Evolutionary conservation across 2,888 invertebrate species (phyloP).

Genomic region (Himalopsyche japonica): DNA sequence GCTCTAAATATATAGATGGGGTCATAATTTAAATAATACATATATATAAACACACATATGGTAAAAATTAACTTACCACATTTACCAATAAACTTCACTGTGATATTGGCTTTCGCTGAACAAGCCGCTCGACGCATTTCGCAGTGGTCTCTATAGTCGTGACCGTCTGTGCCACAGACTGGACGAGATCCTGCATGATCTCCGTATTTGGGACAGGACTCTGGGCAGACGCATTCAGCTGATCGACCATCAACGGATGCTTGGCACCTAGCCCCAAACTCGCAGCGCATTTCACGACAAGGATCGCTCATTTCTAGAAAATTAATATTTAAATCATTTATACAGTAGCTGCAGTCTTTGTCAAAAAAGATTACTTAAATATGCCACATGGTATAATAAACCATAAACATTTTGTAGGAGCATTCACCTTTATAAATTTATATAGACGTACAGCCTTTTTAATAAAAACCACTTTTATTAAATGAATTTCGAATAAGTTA

Average conservation of each 20-base stretch:
- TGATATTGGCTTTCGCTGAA: conserved; percentile 71
- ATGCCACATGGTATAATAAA: no score
- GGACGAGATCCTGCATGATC: conserved; percentile 79
- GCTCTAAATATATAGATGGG: no score
- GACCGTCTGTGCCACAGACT: conserved; percentile 82
- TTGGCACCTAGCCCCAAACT: conserved; percentile 77
- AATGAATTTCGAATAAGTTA: no score
- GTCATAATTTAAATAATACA: no score
- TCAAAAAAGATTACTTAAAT: no score
- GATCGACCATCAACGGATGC: conserved; percentile 69
- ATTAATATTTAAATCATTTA: neutral
- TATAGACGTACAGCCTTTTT: no score
- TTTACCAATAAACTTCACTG: conserved; percentile 80
- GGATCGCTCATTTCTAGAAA: conserved; percentile 65
- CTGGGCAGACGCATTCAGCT: conserved; percentile 77
- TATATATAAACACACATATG: no score
- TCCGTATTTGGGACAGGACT: conserved; percentile 79
- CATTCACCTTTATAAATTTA: no score
- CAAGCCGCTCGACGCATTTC: conserved; percentile 82
- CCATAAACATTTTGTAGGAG: no score
- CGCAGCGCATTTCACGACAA: conserved; percentile 77
- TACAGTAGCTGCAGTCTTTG: no score
- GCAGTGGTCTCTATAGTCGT: conserved; percentile 84
- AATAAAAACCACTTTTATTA: no score
- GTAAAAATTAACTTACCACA: conserved; percentile 74